phyloP scores from a whole-genome alignment of 2,888 invertebrate species.

The Diarsia brunnea region DNA sequence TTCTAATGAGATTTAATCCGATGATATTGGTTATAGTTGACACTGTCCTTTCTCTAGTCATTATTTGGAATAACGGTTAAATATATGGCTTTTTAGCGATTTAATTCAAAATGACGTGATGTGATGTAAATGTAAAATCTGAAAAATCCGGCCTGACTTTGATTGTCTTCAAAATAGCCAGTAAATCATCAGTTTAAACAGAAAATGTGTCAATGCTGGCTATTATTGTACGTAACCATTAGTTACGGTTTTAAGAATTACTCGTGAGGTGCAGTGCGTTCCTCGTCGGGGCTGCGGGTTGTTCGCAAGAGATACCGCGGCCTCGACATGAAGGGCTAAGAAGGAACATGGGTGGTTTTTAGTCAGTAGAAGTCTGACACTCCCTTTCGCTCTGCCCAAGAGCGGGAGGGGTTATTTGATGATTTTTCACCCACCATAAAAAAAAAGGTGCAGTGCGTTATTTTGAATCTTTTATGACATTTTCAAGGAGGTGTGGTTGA shows the following conservation, averaged over 20 bases:
- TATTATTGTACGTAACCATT: conserved; percentile 24
- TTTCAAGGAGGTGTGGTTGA: neutral
- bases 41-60: conserved; percentile 23
- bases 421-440: too few species aligned
- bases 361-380: too few species aligned
- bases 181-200: conserved; percentile 16
- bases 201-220: conserved; percentile 35
- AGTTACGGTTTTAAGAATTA: conserved; percentile 18
- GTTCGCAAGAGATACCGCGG: too few species aligned
- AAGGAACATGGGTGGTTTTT: too few species aligned
- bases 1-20: conserved; percentile 53
- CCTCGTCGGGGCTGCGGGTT: too few species aligned
- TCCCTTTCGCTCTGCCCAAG: too few species aligned
- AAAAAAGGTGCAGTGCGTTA: too few species aligned
- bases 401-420: too few species aligned
- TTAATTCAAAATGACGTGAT: neutral
- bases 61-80: conserved; percentile 15
- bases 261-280: neutral
- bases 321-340: too few species aligned
- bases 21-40: conserved; percentile 15
- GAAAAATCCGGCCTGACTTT: neutral
- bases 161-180: conserved; percentile 9
- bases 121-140: neutral
- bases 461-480: neutral
- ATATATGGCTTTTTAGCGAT: conserved; percentile 10